Evolutionary conservation across 2,797 vertebrate genomes (phyloP).

Genomic region (Chaunax sp.): DNA sequence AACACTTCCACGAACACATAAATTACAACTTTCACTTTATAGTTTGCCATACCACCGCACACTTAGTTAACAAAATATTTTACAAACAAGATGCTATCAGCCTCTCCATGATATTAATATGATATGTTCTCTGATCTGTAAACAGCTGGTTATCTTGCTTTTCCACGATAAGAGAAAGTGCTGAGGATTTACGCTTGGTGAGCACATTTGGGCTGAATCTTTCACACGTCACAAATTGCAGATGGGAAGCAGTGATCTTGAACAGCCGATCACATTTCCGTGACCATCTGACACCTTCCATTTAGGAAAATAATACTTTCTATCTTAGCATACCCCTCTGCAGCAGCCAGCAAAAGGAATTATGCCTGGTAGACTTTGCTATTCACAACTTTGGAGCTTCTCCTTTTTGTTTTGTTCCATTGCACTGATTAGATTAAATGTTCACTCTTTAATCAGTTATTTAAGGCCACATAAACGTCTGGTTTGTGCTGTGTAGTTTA

Average conservation of each 20-base stretch:
- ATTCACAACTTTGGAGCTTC: slow-evolving; percentile 85
- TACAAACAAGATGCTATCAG: slow-evolving; percentile 90
- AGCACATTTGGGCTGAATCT: slow-evolving; percentile 99
- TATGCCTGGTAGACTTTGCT: slow-evolving; percentile 94
- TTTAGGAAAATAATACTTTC: slow-evolving; percentile 99
- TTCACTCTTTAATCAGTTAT: slow-evolving; percentile 66
- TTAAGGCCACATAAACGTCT: slow-evolving; percentile 42
- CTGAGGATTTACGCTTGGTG: slow-evolving; percentile 99
- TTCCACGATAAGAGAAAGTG: slow-evolving; percentile 99
- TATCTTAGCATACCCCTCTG: slow-evolving; percentile 99
- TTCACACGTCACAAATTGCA: slow-evolving; percentile 99
- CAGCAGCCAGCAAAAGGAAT: slow-evolving; percentile 98
- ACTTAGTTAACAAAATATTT: slow-evolving; percentile 90
- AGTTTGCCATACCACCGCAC: slow-evolving; percentile 82
- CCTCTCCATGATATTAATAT: slow-evolving; percentile 99
- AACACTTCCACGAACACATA: slow-evolving; percentile 60
- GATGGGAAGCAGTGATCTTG: slow-evolving; percentile 99
- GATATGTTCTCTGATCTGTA: slow-evolving; percentile 99
- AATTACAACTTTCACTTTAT: slow-evolving; percentile 79
- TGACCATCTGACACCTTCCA: slow-evolving; percentile 99
- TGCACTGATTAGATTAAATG: slow-evolving; percentile 77
- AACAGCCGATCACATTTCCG: slow-evolving; percentile 99
- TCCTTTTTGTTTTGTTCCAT: slow-evolving; percentile 78
- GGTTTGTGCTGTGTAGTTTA: slow-evolving; percentile 38
- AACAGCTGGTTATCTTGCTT: slow-evolving; percentile 99